phyloP scores from a whole-genome alignment of 2,113 vertebrate genomes.

The Physeter macrocephalus region DNA sequence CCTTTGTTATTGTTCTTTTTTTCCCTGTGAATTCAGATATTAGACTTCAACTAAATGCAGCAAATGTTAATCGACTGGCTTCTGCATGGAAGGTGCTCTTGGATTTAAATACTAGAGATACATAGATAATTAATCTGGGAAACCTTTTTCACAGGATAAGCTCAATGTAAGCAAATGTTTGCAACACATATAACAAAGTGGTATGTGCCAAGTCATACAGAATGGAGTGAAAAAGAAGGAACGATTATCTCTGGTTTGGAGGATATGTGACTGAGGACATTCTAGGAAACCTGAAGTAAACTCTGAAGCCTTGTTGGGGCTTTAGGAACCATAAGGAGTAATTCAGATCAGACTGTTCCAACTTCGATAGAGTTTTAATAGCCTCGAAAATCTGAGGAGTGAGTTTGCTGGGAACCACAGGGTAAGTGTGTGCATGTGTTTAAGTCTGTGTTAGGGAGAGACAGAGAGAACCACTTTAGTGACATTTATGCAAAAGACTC shows the following conservation, averaged over 20 bases:
- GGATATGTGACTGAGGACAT: neutral
- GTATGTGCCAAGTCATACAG: neutral
- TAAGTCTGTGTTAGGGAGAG: neutral
- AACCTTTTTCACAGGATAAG: neutral
- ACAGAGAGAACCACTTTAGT: neutral
- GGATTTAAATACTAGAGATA: neutral
- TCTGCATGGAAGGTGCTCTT: neutral
- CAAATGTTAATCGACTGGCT: neutral
- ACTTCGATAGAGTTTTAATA: neutral
- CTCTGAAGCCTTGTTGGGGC: neutral
- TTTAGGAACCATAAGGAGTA: neutral
- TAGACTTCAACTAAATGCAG: neutral
- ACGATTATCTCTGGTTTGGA: neutral
- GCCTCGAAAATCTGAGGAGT: neutral
- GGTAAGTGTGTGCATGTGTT: neutral
- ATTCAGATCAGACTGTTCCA: neutral
- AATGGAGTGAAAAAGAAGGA: neutral
- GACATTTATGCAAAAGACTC: neutral
- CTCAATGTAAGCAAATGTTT: neutral
- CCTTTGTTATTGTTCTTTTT: neutral
- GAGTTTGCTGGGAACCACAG: neutral
- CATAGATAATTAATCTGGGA: neutral
- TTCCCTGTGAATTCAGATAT: neutral
- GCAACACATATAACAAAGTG: neutral
- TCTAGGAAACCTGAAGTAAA: neutral